Percentiles rank a stretch among this genome's conserved stretches.
These are phyloP conservation scores for Falcaria lacertinaria DNA, from an alignment of 2,888 invertebrate species.

Conservation along the genomic window DNA sequence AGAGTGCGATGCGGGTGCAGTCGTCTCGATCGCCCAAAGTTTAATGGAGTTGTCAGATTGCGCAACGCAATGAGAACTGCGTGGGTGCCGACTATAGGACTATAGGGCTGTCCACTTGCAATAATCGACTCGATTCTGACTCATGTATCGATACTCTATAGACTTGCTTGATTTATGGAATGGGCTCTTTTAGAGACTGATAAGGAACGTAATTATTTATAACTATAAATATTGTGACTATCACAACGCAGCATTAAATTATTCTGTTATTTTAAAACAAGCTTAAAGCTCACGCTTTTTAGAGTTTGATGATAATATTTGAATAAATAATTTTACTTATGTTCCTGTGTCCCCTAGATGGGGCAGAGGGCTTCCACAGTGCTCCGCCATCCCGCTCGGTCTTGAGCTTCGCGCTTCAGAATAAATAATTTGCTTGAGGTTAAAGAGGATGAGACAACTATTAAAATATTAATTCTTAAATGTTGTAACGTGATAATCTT, in stretches of 20 bases:
- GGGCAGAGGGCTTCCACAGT: no score
- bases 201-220: not conserved
- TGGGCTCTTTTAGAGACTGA: not conserved
- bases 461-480: no score
- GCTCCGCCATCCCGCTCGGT: no score
- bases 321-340: no score
- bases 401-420: no score
- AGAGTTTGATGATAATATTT: no score
- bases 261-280: not conserved
- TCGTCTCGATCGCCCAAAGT: slow-evolving; percentile 36
- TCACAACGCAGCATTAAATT: not conserved
- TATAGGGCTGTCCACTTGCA: slow-evolving; percentile 39
- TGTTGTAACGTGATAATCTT: no score
- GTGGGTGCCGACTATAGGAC: slow-evolving; percentile 41
- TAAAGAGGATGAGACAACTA: no score
- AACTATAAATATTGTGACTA: slow-evolving; percentile 1
- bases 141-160: not conserved
- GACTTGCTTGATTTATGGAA: not conserved
- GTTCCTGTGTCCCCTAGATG: no score
- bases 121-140: not conserved
- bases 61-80: slow-evolving; percentile 59
- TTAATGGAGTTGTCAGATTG: slow-evolving; percentile 73
- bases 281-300: no score
- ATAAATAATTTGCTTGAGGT: no score
- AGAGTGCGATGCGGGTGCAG: slow-evolving; percentile 32